phyloP scores from a whole-genome alignment of 2,113 vertebrate species.

The Lates calcarifer region DNA sequence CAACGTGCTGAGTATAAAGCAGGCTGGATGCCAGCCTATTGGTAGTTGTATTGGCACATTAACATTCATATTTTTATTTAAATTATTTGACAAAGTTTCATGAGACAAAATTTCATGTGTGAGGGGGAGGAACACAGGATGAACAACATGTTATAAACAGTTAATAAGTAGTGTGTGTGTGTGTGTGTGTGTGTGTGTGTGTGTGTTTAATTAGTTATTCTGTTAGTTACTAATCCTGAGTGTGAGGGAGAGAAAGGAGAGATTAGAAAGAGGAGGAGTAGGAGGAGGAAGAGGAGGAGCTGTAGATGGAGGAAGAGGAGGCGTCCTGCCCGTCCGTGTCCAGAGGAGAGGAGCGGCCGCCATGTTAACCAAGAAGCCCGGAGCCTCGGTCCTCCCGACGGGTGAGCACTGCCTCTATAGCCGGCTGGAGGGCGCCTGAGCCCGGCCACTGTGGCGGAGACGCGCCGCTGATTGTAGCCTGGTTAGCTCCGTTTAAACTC shows the following conservation, averaged over 20 bases:
- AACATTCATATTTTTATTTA: not conserved
- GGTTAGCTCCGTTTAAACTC: not conserved
- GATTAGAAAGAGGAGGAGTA: constrained; percentile 18
- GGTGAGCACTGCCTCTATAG: constrained; percentile 85
- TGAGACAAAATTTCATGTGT: no score
- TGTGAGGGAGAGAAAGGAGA: not conserved
- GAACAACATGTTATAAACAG: not conserved
- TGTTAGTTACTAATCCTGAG: no score
- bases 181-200: no score
- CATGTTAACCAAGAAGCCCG: constrained; percentile 98
- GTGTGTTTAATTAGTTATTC: no score
- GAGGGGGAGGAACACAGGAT: not conserved
- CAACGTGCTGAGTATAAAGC: no score
- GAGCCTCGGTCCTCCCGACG: constrained; percentile 88
- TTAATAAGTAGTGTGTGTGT: no score
- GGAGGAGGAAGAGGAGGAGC: constrained; percentile 81
- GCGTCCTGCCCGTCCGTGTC: constrained; percentile 71
- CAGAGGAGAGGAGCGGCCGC: constrained; percentile 90
- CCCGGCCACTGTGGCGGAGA: constrained; percentile 22
- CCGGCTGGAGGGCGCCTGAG: constrained; percentile 21
- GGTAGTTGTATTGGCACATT: not conserved
- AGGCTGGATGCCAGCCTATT: not conserved
- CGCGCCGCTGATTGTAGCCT: not conserved
- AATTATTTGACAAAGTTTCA: not conserved
- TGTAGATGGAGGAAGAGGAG: constrained; percentile 81